phyloP scores from a whole-genome alignment of 2,888 invertebrate species.

The Lepidocyrtoides sp. region DNA sequence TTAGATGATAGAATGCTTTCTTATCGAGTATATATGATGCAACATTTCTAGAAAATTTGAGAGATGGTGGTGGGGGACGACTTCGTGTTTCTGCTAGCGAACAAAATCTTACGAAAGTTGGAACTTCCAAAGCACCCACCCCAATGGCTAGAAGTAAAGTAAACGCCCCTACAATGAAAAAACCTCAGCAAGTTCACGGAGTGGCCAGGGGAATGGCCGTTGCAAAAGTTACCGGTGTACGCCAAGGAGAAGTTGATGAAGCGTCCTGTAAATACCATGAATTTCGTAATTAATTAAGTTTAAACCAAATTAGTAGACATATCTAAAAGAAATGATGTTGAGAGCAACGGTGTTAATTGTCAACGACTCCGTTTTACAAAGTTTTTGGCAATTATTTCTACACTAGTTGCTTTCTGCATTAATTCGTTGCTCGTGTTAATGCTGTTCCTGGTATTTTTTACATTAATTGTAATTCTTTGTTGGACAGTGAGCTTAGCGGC shows the following conservation, averaged over 20 bases:
- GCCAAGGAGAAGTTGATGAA: slow-evolving; percentile 84
- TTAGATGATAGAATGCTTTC: slow-evolving; percentile 4
- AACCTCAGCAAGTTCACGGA: slow-evolving; percentile 85
- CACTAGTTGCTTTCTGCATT: background rate
- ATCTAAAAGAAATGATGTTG: too few relatives aligned
- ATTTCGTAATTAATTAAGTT: background rate
- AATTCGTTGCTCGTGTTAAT: too few relatives aligned
- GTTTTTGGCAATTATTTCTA: slow-evolving; percentile 16
- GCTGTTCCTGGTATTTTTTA: too few relatives aligned
- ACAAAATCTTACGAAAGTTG: slow-evolving; percentile 83
- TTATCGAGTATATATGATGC: background rate
- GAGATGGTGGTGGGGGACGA: slow-evolving; percentile 82
- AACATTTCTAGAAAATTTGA: slow-evolving; percentile 82
- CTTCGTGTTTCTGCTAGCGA: slow-evolving; percentile 84
- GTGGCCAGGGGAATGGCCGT: slow-evolving; percentile 82
- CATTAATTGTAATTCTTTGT: background rate
- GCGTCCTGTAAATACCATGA: slow-evolving; percentile 74
- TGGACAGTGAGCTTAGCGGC: slow-evolving; percentile 82
- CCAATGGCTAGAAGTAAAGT: slow-evolving; percentile 84
- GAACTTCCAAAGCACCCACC: slow-evolving; percentile 80
- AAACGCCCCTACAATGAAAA: slow-evolving; percentile 83
- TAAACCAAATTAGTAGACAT: background rate
- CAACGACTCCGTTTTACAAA: too few relatives aligned
- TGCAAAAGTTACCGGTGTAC: slow-evolving; percentile 84
- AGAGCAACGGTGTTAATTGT: too few relatives aligned